Evolutionary conservation across 2,113 vertebrate species (phyloP).

Genomic region (Coturnix japonica): DNA sequence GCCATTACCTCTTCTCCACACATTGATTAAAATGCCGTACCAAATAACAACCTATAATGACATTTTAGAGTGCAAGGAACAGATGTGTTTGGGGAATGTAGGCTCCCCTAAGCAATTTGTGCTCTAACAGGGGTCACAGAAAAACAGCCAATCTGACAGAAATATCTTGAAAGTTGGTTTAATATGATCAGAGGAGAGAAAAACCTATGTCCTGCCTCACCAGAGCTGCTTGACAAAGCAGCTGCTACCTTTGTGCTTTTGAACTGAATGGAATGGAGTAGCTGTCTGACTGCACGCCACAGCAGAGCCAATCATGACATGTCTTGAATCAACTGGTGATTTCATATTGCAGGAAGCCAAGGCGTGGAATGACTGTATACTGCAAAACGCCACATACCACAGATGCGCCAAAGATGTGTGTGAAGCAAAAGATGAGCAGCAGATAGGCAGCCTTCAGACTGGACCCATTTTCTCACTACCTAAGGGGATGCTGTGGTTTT

Average conservation of each 20-base stretch:
- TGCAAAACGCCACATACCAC: neutral
- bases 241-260: neutral
- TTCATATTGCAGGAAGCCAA: conserved; percentile 13
- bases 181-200: neutral
- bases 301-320: neutral
- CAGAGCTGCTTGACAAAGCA: fast-evolving
- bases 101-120: neutral
- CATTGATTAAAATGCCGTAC: conserved; percentile 33
- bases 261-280: fast-evolving
- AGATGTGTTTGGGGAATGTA: neutral
- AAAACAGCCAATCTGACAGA: neutral
- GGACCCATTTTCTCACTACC: neutral
- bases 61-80: neutral
- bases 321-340: neutral
- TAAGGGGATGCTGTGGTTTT: neutral
- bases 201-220: neutral
- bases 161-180: neutral
- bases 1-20: neutral
- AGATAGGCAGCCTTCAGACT: neutral
- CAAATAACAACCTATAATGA: neutral
- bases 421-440: neutral
- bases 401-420: neutral
- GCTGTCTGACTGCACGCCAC: fast-evolving
- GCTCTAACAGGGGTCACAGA: neutral
- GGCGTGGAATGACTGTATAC: neutral